phyloP scores from a whole-genome alignment of 1,140 invertebrate species.

The Anastatus disparis region DNA sequence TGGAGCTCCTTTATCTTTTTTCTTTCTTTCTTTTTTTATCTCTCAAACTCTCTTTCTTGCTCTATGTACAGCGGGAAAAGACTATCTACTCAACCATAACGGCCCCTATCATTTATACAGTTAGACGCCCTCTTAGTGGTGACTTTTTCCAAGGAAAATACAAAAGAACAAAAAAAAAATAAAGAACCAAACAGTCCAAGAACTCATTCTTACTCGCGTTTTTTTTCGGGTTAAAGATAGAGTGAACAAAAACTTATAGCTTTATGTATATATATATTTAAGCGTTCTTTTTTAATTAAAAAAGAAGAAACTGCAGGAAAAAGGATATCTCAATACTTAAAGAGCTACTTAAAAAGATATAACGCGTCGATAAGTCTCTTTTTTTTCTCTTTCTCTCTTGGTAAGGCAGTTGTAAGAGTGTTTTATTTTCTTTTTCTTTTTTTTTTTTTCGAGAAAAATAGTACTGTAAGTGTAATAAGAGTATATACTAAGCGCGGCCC shows the following conservation, averaged over 20 bases:
- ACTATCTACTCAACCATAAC: constrained; percentile 42
- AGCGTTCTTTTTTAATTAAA: constrained; percentile 33
- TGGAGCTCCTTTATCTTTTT: too few species aligned
- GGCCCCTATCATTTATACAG: constrained; percentile 41
- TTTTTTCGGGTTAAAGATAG: constrained; percentile 10
- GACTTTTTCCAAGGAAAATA: too few species aligned
- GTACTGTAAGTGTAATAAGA: too few species aligned
- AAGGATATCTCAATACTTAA: constrained; percentile 32
- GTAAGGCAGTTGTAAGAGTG: too few species aligned
- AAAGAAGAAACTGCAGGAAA: background rate
- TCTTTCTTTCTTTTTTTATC: too few species aligned
- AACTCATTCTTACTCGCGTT: background rate
- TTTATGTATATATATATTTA: too few species aligned
- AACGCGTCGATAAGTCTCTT: constrained; percentile 16
- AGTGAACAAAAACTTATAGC: too few species aligned
- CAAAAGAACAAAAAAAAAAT: background rate
- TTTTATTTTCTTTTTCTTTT: too few species aligned
- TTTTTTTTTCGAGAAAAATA: too few species aligned
- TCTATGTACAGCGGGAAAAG: constrained; percentile 44
- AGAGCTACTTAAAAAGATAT: constrained; percentile 26
- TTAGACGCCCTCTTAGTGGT: constrained; percentile 2
- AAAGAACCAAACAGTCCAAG: background rate
- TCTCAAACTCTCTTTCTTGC: constrained; percentile 45
- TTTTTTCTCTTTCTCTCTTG: too few species aligned
- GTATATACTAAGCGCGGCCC: too few species aligned